Evolutionary conservation across 2,113 vertebrate genomes (phyloP), one percentile per base, ranked within the genome.

Genomic region (Chaetodon auriga): DNA sequence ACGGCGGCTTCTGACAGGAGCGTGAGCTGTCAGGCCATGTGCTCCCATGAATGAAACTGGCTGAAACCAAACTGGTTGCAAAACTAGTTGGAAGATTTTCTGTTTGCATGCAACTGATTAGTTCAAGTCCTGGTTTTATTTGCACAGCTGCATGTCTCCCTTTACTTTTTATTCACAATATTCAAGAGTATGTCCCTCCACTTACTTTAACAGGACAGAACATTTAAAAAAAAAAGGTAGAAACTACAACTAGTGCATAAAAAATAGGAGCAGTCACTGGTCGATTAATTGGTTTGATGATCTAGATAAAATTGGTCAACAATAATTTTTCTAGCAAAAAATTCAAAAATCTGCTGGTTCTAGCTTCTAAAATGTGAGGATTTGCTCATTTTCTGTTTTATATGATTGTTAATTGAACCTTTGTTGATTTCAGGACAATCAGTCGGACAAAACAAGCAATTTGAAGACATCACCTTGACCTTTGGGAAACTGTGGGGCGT

Each of bases 81-180:
- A 68, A 91, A 93, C 84, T 77, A 65, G 82, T 53, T 61, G 13
- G 57, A 75, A 68, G 36, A 21, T 68, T 81, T 76, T 77, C 71
- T 60, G 60, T 78, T 74, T 79, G n/a, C 45, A 61, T 83, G 70
- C 21, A 71, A 69, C 49, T 41, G 62, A 53, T 74, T 30, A 55
- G 63, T 53, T 72, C 63, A 68, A 72, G 55, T 48, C 53, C 49
- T 66, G 54, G 35, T 68, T n/a, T 30, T 23, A 49, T 9, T 6
- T n/a, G n/a, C 53, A n/a, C 36, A 38, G 15, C 3, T 38, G 10
- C 21, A 23, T 7, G 4, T n/a, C 4, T 73, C 25, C 19, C 23
- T 15, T 46, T 70, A 48, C 25, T 72, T 25, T 36, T 15, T 43
- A 62, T 30, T 23, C 2, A 5, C 23, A 68, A 69, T 54, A 66